phyloP scores from a whole-genome alignment of 2,888 invertebrate species.

The Strigamia transsilvanica region DNA sequence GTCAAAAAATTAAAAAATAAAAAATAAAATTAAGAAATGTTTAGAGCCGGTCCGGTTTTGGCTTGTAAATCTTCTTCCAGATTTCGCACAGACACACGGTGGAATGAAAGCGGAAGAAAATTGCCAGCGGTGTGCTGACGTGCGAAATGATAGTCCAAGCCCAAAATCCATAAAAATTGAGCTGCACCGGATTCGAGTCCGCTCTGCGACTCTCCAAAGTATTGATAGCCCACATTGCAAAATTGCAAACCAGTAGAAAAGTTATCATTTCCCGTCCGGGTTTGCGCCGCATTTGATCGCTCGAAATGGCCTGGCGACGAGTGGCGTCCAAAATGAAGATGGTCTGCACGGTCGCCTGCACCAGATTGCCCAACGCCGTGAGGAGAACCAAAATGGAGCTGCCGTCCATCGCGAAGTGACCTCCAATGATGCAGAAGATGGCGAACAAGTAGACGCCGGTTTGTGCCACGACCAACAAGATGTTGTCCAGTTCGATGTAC shows the following conservation, averaged over 20 bases:
- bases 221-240: slow-evolving; percentile 61
- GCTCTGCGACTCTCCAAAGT: slow-evolving; percentile 61
- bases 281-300: slow-evolving; percentile 60
- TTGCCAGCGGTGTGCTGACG: slow-evolving; percentile 91
- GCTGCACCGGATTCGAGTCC: slow-evolving; percentile 61
- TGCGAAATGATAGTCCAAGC: slow-evolving; percentile 96
- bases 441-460: slow-evolving; percentile 62
- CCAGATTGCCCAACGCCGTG: slow-evolving; percentile 56
- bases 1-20: slow-evolving; percentile 59
- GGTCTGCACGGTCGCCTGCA: slow-evolving; percentile 61
- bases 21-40: not conserved
- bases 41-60: slow-evolving; percentile 65
- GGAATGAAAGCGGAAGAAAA: slow-evolving; percentile 94
- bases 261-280: slow-evolving; percentile 64
- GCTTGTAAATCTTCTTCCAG: slow-evolving; percentile 95
- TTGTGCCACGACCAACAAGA: slow-evolving; percentile 62
- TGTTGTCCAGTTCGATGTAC: slow-evolving; percentile 57
- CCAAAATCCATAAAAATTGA: slow-evolving; percentile 68
- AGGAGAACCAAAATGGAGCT: slow-evolving; percentile 59
- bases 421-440: slow-evolving; percentile 61
- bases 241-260: slow-evolving; percentile 63
- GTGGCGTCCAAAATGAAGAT: slow-evolving; percentile 60
- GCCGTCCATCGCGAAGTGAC: slow-evolving; percentile 59
- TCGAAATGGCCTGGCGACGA: slow-evolving; percentile 59
- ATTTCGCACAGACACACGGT: slow-evolving; percentile 95